phyloP scores from a whole-genome alignment of 2,797 vertebrate genomes.

The Helicolenus hilgendorfi region DNA sequence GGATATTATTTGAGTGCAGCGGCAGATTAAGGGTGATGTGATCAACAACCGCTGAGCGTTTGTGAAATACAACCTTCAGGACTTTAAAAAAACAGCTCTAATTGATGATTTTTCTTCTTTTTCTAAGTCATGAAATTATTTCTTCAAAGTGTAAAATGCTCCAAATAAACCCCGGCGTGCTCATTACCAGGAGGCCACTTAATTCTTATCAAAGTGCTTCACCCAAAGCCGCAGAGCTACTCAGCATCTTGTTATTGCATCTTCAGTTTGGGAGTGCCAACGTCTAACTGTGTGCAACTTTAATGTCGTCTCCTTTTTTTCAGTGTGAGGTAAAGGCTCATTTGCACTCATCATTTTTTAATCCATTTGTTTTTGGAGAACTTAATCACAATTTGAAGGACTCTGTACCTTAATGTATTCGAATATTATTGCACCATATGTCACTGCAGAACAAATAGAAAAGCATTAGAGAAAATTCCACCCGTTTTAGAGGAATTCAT shows the following conservation, averaged over 20 bases:
- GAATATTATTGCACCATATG: not conserved
- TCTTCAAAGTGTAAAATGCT: conserved; percentile 39
- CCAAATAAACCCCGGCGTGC: not conserved
- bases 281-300: not conserved
- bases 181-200: conserved; percentile 30
- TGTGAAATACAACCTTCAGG: conserved; percentile 18
- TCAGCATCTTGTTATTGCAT: conserved; percentile 31
- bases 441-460: conserved; percentile 1
- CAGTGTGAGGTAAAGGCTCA: not conserved
- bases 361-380: conserved; percentile 33
- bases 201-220: conserved; percentile 41
- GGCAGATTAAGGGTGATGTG: conserved; percentile 51
- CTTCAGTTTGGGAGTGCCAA: conserved; percentile 1
- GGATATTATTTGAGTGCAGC: conserved; percentile 43
- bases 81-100: not conserved
- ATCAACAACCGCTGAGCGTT: conserved; percentile 41
- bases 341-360: conserved; percentile 1
- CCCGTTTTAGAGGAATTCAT: not conserved
- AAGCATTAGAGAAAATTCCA: not conserved
- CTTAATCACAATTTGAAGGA: not conserved
- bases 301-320: not conserved
- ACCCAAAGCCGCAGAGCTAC: conserved; percentile 25
- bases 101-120: not conserved
- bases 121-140: conserved; percentile 1
- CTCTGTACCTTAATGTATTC: not conserved